Conservation (phyloP, 2,113 vertebrate species). For the Rallus limicola region DNA sequence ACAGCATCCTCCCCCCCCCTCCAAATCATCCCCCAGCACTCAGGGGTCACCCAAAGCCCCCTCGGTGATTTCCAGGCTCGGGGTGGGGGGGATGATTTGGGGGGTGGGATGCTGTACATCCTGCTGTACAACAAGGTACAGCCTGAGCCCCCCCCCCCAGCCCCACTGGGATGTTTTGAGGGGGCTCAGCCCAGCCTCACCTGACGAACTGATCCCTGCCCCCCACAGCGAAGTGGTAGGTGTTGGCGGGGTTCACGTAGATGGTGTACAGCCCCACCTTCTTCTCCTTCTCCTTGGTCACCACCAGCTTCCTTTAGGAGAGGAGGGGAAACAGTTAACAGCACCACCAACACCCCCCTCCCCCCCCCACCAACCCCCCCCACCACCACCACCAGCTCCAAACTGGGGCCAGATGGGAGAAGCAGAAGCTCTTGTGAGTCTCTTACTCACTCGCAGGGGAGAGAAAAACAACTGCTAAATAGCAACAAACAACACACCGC, state of each 20-base stretch:
- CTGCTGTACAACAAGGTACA: no score
- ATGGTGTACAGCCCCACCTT: conserved; percentile 97
- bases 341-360: neutral
- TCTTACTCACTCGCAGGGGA: neutral
- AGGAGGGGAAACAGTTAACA: neutral
- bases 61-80: neutral
- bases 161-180: no score
- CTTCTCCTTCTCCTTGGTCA: conserved; percentile 95
- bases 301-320: conserved; percentile 87
- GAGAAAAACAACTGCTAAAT: neutral
- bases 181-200: conserved; percentile 64
- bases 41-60: no score
- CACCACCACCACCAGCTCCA: no score
- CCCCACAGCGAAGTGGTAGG: conserved; percentile 93
- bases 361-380: no score
- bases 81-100: neutral
- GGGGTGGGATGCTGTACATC: no score
- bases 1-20: neutral
- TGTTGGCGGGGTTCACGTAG: conserved; percentile 92
- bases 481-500: no score
- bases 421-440: neutral
- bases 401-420: conserved; percentile 5
- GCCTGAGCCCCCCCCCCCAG: no score
- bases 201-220: conserved; percentile 93
- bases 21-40: neutral